Evolutionary conservation across 2,797 vertebrate species (phyloP).

Genomic region (Diceros bicornis): DNA sequence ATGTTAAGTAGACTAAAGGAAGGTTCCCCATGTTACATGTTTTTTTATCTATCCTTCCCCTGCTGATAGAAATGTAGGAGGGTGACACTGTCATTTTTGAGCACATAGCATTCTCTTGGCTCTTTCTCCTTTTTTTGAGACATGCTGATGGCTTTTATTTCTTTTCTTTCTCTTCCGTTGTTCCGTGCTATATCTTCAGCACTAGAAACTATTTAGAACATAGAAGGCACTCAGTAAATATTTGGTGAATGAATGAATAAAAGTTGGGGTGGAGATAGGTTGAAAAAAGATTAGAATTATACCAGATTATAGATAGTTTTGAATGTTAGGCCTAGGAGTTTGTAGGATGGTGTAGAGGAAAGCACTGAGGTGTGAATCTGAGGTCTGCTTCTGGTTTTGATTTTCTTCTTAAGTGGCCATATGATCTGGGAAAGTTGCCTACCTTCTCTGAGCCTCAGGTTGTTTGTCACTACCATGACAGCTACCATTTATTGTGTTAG

Average conservation of each 20-base stretch:
- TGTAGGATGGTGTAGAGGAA: conserved; percentile 48
- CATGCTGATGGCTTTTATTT: conserved; percentile 19
- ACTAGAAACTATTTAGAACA: conserved; percentile 38
- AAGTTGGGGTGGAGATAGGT: not conserved
- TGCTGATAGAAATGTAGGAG: not conserved
- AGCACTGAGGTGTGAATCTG: not conserved
- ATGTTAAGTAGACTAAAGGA: conserved; percentile 21
- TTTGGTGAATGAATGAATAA: conserved; percentile 62
- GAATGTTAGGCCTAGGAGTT: not conserved
- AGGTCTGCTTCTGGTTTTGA: conserved; percentile 46
- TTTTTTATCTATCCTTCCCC: not conserved
- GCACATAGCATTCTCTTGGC: not conserved
- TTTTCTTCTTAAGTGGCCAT: conserved; percentile 10
- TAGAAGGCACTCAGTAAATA: conserved; percentile 12
- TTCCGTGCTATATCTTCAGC: not conserved
- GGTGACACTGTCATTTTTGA: not conserved
- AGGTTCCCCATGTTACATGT: not conserved
- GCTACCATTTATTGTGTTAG: not conserved
- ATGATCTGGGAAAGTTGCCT: conserved; percentile 31
- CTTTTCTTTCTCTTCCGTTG: not conserved
- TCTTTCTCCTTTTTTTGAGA: conserved; percentile 11
- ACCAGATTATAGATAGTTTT: conserved; percentile 44
- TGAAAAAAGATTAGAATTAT: conserved; percentile 47
- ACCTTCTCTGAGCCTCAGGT: conserved; percentile 18
- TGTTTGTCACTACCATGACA: not conserved